These are phyloP conservation scores for Yponomeuta sedellus DNA, from an alignment of 2,888 invertebrate genomes.

Conservation along the genomic window DNA sequence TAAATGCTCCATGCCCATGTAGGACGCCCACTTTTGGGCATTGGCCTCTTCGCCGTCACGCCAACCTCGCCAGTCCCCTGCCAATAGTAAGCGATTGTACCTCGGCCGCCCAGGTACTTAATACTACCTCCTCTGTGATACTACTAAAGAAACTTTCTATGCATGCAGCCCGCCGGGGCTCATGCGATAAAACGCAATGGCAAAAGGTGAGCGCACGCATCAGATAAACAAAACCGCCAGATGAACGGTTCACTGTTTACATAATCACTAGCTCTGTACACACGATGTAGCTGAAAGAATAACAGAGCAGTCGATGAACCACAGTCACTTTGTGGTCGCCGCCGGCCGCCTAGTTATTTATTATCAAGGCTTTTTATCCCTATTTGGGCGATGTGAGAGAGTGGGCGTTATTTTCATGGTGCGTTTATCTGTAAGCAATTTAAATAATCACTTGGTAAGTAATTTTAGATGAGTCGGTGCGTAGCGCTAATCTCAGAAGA, in stretches of 20 bases:
- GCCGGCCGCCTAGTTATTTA: conserved; percentile 30
- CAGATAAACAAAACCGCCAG: conserved; percentile 9
- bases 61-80: too few relatives aligned
- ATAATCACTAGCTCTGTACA: conserved; percentile 39
- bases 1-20: too few relatives aligned
- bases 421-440: neutral
- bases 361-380: neutral
- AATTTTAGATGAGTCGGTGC: too few relatives aligned
- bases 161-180: too few relatives aligned
- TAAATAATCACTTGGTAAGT: neutral
- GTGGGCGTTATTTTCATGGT: neutral
- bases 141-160: too few relatives aligned
- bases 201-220: conserved; percentile 14
- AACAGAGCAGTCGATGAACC: conserved; percentile 65
- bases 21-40: too few relatives aligned
- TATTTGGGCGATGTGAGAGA: neutral
- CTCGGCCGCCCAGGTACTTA: too few relatives aligned
- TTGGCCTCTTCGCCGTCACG: too few relatives aligned
- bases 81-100: too few relatives aligned
- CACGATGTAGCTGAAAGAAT: conserved; percentile 48
- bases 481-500: too few relatives aligned
- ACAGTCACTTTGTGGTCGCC: conserved; percentile 56
- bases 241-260: conserved; percentile 26
- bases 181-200: conserved; percentile 10
- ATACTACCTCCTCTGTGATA: too few relatives aligned